These are phyloP conservation scores for Clamator glandarius DNA, from an alignment of 2,797 vertebrate species.

Conservation along the genomic window DNA sequence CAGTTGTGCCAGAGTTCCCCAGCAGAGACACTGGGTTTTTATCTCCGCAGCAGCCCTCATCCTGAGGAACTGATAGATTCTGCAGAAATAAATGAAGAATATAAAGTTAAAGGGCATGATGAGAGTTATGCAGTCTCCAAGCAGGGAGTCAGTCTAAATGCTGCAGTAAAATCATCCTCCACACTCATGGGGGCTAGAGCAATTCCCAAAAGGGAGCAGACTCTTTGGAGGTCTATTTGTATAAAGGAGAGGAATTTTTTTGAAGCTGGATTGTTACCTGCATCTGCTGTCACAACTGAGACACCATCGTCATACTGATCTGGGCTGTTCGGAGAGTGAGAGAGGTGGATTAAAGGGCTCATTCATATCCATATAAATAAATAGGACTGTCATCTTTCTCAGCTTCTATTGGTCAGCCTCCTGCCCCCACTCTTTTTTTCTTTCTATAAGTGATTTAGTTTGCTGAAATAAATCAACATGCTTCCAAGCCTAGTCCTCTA, in stretches of 20 bases:
- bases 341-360: not conserved
- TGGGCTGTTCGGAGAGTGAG: not conserved
- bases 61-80: not conserved
- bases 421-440: not conserved
- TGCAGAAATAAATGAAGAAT: not conserved
- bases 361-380: not conserved
- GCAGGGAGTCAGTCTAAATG: not conserved
- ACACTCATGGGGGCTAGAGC: not conserved
- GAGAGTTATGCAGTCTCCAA: not conserved
- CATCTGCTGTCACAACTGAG: not conserved
- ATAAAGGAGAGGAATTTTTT: not conserved
- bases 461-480: not conserved
- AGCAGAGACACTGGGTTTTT: not conserved
- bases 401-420: not conserved
- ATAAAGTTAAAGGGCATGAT: not conserved
- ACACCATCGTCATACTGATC: not conserved
- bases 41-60: not conserved
- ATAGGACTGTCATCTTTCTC: not conserved
- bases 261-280: rapidly evolving
- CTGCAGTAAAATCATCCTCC: not conserved
- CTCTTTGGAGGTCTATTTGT: not conserved
- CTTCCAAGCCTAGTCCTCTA: not conserved
- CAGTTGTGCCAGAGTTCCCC: not conserved
- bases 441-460: not conserved
- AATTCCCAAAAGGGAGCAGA: not conserved